Evolutionary conservation across 1,140 invertebrate genomes (phyloP).

Genomic region (Cyrtorhinus lividipennis): DNA sequence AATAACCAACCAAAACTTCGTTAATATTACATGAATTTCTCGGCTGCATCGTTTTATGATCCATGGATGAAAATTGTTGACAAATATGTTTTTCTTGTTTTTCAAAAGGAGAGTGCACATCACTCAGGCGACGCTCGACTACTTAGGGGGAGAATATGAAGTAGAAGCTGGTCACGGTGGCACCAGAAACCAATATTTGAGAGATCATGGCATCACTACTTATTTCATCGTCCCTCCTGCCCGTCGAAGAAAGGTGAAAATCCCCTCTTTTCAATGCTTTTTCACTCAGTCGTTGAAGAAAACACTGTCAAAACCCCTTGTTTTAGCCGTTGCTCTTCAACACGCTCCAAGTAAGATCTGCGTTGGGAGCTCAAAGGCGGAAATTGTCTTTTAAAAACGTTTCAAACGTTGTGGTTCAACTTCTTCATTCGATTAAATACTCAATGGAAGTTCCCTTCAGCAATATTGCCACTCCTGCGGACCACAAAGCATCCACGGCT

Average conservation of each 20-base stretch:
- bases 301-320: neutral
- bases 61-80: constrained; percentile 12
- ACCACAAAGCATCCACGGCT: constrained; percentile 42
- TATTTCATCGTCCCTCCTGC: constrained; percentile 78
- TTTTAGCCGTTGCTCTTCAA: constrained; percentile 52
- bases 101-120: constrained; percentile 77
- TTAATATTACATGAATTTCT: too few species aligned
- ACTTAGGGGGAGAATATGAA: constrained; percentile 72
- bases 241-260: constrained; percentile 56
- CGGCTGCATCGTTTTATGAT: too few species aligned
- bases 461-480: constrained; percentile 59
- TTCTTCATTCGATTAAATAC: constrained; percentile 81
- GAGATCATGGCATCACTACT: constrained; percentile 71
- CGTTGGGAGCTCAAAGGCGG: constrained; percentile 46
- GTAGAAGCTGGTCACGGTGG: constrained; percentile 74
- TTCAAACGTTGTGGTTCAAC: constrained; percentile 76
- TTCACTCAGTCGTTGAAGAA: neutral
- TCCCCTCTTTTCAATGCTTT: neutral
- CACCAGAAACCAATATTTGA: constrained; percentile 66
- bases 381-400: constrained; percentile 85
- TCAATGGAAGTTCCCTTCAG: constrained; percentile 84
- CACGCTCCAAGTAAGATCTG: constrained; percentile 50
- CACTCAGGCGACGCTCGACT: constrained; percentile 69
- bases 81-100: too few species aligned
- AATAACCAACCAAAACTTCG: too few species aligned